These are phyloP conservation scores for Acanthoscelides obtectus DNA, from an alignment of 2,888 invertebrate species.

Conservation along the genomic window DNA sequence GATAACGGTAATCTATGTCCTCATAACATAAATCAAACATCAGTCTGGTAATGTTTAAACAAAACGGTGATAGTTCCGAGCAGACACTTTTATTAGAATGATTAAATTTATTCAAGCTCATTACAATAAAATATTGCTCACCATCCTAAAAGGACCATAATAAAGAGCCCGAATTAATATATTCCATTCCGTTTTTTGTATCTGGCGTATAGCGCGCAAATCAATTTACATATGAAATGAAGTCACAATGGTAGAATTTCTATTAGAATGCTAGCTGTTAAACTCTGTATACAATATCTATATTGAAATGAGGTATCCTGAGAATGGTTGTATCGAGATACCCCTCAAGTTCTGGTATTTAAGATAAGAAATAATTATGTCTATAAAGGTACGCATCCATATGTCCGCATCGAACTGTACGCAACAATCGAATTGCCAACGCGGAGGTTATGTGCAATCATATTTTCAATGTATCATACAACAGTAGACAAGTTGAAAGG, in stretches of 20 bases:
- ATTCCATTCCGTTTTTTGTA: neutral
- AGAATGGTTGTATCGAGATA: neutral
- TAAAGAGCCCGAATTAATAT: neutral
- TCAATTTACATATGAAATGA: neutral
- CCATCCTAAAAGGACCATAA: neutral
- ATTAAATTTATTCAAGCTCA: slow-evolving; percentile 16
- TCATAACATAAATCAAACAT: neutral
- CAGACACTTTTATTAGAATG: slow-evolving; percentile 11
- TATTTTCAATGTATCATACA: no score
- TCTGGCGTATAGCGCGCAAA: neutral
- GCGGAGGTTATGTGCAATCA: no score
- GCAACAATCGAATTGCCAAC: no score
- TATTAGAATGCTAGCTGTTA: neutral
- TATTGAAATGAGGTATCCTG: neutral
- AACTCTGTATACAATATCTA: neutral
- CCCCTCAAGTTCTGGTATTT: no score
- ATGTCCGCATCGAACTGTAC: no score
- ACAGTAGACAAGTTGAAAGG: no score
- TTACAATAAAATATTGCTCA: slow-evolving; percentile 17
- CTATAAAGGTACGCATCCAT: no score
- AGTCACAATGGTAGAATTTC: neutral
- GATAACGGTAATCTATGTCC: neutral
- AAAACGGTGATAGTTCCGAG: neutral
- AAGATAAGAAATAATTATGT: neutral
- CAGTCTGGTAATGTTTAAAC: neutral